Evolutionary conservation across 1,140 invertebrate genomes (phyloP).

Genomic region (Drosophila dunni): DNA sequence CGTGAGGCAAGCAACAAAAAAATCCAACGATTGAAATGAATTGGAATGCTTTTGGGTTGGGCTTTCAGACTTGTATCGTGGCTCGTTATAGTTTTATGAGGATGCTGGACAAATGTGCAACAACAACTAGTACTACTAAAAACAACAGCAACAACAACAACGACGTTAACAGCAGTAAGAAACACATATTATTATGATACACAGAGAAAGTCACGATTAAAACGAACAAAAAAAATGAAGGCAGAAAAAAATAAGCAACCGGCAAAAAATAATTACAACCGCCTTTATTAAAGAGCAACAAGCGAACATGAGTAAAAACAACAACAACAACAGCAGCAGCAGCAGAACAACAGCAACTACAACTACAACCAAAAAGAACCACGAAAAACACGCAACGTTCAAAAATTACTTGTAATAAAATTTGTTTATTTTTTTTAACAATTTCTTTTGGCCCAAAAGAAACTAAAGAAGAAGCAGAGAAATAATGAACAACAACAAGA

Average conservation of each 20-base stretch:
- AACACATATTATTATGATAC: constrained; percentile 40
- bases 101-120: constrained; percentile 33
- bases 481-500: not conserved
- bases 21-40: constrained; percentile 13
- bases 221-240: not conserved
- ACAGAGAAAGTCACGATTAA: constrained; percentile 50
- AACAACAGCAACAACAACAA: constrained; percentile 6
- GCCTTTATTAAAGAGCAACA: constrained; percentile 23
- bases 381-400: constrained; percentile 31
- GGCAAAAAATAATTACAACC: constrained; percentile 45
- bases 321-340: constrained; percentile 3
- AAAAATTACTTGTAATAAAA: constrained; percentile 45
- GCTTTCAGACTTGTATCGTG: not conserved
- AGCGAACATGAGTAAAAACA: constrained; percentile 17
- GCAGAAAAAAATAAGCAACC: constrained; percentile 9
- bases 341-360: constrained; percentile 21
- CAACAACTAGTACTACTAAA: not conserved
- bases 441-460: constrained; percentile 25
- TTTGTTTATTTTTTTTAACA: constrained; percentile 29
- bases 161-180: not conserved
- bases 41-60: constrained; percentile 15
- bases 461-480: constrained; percentile 1
- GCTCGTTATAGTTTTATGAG: constrained; percentile 30
- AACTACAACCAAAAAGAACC: constrained; percentile 15
- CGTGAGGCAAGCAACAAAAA: constrained; percentile 22